Percentiles rank a stretch among this genome's conserved stretches.
phyloP scores from a whole-genome alignment of 2,797 vertebrate species.

The Myotis myotis region DNA sequence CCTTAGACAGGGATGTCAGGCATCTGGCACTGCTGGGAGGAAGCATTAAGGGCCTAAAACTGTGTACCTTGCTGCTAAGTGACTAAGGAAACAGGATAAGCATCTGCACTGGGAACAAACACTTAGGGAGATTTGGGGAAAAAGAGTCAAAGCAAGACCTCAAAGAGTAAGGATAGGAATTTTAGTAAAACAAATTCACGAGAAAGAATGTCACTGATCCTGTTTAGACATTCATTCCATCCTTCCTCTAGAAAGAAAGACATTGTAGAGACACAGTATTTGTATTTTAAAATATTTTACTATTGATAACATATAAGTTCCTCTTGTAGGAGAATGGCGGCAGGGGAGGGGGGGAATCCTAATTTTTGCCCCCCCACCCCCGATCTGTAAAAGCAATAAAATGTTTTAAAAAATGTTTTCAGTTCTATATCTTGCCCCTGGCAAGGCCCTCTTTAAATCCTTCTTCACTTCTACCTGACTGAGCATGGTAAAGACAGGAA shows the following conservation, averaged over 20 bases:
- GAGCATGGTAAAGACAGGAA: background rate
- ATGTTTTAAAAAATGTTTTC: background rate
- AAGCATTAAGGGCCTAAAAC: background rate
- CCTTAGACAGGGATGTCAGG: background rate
- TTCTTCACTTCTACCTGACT: background rate
- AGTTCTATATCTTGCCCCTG: background rate
- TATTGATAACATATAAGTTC: background rate
- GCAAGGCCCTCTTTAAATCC: background rate
- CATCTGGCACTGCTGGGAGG: background rate
- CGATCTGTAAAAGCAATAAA: background rate
- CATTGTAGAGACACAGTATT: background rate
- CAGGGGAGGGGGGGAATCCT: background rate
- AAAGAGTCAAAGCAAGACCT: background rate
- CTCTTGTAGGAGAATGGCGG: background rate
- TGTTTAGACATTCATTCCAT: background rate
- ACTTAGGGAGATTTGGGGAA: background rate
- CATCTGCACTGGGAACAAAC: slow-evolving; percentile 43
- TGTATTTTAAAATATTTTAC: background rate
- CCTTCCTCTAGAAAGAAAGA: background rate
- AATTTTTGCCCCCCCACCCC: background rate
- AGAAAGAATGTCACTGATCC: background rate
- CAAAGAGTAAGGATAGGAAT: background rate
- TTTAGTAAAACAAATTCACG: background rate
- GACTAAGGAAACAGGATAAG: background rate
- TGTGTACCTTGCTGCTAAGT: background rate